Evolutionary conservation across 2,113 vertebrate species (phyloP), one percentile per base, ranked within the genome.

Genomic region (Pomatorhinus ruficollis): DNA sequence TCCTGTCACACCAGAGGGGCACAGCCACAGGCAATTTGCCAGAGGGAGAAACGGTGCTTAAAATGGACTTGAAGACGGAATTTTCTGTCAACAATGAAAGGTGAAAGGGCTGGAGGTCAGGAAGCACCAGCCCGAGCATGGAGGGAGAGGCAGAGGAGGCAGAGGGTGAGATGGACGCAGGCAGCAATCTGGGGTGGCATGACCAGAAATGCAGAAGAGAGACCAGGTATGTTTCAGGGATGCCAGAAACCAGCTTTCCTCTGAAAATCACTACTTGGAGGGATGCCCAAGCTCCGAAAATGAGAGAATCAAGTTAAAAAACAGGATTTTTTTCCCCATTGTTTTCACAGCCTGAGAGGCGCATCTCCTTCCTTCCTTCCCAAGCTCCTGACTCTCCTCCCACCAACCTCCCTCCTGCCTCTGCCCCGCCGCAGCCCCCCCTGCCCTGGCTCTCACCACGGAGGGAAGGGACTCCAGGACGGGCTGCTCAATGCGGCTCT

Each of bases 341-440:
- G 81, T 87, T 93, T 84, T 81, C 69, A n/a, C 6, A 76, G 70
- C 18, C 75, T 22, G 66, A 85, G 52, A 74, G 31, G 44, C 76
- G 21, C 74, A 87, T 69, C 71, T 77, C 69, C 83, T 89, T 69
- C 92, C 87, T 81, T 89, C 84, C 87, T 83, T 89, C 82, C 37
- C 61, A 16, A 74, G 59, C 82, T 78, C 70, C 89, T 15, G 49
- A 54, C 16, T 61, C 39, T 71, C 83, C 74, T 90, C 87, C 85
- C 79, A 68, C 69, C 72, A 42, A 3, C 15, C 66, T 45, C 66
- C 42, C 4, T 5, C 5, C 68, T 10, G 57, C 25, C 80, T 68
- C 69, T 84, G 50, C 39, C 68, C n/a, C 1, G 0, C 23, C 3
- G 33, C 37, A 90, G 47, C 37, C 45, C 70, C 24, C 57, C 10